Percentiles rank a stretch among this genome's conserved stretches.
phyloP scores from a whole-genome alignment of 2,113 vertebrate species.

The Phyllostomus discolor region DNA sequence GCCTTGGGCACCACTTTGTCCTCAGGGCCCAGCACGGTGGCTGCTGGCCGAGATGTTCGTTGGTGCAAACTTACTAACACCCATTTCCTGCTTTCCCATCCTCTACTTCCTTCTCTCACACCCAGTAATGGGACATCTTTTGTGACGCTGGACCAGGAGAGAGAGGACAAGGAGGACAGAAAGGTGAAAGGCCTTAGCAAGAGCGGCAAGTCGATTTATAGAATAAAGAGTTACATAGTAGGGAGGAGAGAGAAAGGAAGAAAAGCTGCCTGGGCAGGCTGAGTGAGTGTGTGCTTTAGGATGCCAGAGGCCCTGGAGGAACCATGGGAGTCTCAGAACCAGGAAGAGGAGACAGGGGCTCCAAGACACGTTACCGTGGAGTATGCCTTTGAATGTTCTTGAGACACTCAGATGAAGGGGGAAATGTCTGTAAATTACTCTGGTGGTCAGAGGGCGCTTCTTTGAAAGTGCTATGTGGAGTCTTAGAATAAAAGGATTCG shows the following conservation, averaged over 20 bases:
- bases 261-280: not conserved
- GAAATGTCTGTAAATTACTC: not conserved
- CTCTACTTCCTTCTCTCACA: not conserved
- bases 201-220: not conserved
- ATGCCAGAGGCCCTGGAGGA: not conserved
- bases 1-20: not conserved
- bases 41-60: not conserved
- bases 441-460: not conserved
- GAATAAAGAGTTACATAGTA: not conserved
- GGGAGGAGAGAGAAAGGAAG: not conserved
- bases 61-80: not conserved
- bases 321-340: not conserved
- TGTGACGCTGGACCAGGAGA: not conserved
- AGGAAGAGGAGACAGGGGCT: too few relatives aligned
- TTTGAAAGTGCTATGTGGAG: not conserved
- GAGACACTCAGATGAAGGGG: not conserved
- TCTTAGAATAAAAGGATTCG: not conserved
- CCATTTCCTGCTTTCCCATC: not conserved
- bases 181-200: not conserved
- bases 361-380: not conserved
- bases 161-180: not conserved
- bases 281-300: not conserved
- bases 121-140: not conserved
- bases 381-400: not conserved
- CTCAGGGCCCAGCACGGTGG: not conserved